phyloP scores from a whole-genome alignment of 2,113 vertebrate genomes.

The Rousettus leschenaultii region DNA sequence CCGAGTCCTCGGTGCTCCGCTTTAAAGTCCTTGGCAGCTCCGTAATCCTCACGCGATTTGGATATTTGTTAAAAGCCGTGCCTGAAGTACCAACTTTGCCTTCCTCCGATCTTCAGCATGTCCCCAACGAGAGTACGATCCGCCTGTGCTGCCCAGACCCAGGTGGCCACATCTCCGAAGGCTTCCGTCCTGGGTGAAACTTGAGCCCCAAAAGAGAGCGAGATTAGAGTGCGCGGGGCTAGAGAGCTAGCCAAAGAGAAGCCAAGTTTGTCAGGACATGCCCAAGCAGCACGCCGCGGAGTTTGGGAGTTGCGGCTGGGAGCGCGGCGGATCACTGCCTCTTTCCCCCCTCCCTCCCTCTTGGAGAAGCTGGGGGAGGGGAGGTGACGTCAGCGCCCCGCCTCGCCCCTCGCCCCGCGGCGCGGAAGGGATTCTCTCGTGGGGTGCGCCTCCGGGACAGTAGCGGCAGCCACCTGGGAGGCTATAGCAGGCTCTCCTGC shows the following conservation, averaged over 20 bases:
- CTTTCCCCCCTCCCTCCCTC: slow-evolving; percentile 43
- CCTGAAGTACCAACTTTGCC: slow-evolving; percentile 51
- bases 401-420: slow-evolving; percentile 37
- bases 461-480: background rate
- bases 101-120: slow-evolving; percentile 57
- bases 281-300: slow-evolving; percentile 77
- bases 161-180: slow-evolving; percentile 67
- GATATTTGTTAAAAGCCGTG: background rate
- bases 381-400: slow-evolving; percentile 74
- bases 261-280: slow-evolving; percentile 81
- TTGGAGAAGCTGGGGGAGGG: slow-evolving; percentile 49
- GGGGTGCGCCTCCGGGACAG: background rate
- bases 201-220: background rate
- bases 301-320: slow-evolving; percentile 69
- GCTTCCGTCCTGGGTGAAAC: slow-evolving; percentile 57
- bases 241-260: background rate
- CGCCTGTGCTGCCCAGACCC: slow-evolving; percentile 54
- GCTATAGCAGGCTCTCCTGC: background rate
- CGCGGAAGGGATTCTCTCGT: background rate
- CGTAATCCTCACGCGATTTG: background rate
- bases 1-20: background rate
- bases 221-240: background rate
- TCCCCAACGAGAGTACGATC: slow-evolving; percentile 50
- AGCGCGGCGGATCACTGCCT: slow-evolving; percentile 65
- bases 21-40: background rate